These are phyloP conservation scores for Pseudococcus longispinus DNA, from an alignment of 2,888 invertebrate genomes.

Conservation along the genomic window DNA sequence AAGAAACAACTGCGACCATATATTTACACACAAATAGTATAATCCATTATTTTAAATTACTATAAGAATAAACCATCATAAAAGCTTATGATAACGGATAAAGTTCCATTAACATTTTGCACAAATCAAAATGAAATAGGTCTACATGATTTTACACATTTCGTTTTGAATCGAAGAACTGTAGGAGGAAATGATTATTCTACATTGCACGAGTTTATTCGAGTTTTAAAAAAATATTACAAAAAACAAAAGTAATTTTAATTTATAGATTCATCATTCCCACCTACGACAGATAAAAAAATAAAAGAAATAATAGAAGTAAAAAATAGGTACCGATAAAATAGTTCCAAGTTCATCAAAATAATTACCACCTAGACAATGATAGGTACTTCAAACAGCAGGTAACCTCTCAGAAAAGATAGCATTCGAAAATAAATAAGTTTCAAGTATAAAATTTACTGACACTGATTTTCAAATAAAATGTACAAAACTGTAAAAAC, in stretches of 20 bases:
- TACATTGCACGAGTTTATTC: not conserved
- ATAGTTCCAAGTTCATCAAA: not conserved
- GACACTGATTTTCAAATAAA: constrained; percentile 38
- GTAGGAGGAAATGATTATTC: not conserved
- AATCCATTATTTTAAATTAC: not conserved
- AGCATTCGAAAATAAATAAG: not conserved
- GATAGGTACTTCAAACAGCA: constrained; percentile 8
- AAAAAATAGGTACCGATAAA: constrained; percentile 12
- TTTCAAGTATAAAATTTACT: constrained; percentile 38
- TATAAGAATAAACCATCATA: constrained; percentile 11
- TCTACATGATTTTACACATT: not conserved
- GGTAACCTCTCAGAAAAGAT: not conserved
- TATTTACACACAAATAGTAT: constrained; percentile 33
- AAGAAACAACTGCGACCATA: constrained; percentile 10
- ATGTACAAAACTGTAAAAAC: constrained; percentile 43
- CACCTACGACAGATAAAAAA: not conserved
- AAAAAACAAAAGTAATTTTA: not conserved
- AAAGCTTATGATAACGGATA: constrained; percentile 4
- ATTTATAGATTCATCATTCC: not conserved
- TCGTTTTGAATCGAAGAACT: not conserved
- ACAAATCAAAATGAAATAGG: not conserved
- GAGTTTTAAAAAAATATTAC: not conserved
- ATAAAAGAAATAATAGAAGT: not conserved
- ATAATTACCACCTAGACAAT: not conserved
- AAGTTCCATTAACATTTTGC: not conserved